Evolutionary conservation across 1,140 invertebrate species (phyloP), one percentile per base, ranked within the genome.

Genomic region (Agraylea sexmaculata): DNA sequence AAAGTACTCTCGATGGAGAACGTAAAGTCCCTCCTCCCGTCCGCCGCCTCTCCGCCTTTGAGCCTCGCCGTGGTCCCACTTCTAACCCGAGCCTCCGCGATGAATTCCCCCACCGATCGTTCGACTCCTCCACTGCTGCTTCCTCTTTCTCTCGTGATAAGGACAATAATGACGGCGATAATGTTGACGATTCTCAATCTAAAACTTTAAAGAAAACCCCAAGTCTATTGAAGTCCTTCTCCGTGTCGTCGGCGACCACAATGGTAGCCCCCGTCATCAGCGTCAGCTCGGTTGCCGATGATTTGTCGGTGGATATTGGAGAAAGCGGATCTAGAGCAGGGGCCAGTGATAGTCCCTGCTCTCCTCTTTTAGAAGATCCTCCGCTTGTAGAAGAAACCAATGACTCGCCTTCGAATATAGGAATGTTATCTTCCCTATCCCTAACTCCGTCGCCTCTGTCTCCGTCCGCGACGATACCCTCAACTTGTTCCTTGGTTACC

Each of bases 281-380:
- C 58, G 77, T 81, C 19, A 80, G 75, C 58, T 76, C 77, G 2
- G 78, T 74, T 21, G 70, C 71, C 8, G 77, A 78, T 37, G 75
- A 79, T 31, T 51, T 70, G 19, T 56, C 62, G 13, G 60, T 57
- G 5, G 64, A 64, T 13, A 33, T 15, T 11, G 10, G 5, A 12
- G 21, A 33, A 30, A 16, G 27, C 40, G 30, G 41, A 50, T 21
- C 31, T 36, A 6, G 34, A 20, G 37, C 39, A 17, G 23, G 32
- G 10, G 47, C 38, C 13, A 29, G 37, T 33, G 36, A 45, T 35
- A 27, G 38, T 20, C 30, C 53, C 12, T 36, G 37, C 28, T 20
- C 49, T 30, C 20, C 47, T 45, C 33, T 27, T 22, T 37, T 45
- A 39, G 54, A 49, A 36, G 52, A 52, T 5, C 43, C 46, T 37